Evolutionary conservation across 2,113 vertebrate species (phyloP), one percentile per base, ranked within the genome.

Genomic region (Chamaea fasciata): DNA sequence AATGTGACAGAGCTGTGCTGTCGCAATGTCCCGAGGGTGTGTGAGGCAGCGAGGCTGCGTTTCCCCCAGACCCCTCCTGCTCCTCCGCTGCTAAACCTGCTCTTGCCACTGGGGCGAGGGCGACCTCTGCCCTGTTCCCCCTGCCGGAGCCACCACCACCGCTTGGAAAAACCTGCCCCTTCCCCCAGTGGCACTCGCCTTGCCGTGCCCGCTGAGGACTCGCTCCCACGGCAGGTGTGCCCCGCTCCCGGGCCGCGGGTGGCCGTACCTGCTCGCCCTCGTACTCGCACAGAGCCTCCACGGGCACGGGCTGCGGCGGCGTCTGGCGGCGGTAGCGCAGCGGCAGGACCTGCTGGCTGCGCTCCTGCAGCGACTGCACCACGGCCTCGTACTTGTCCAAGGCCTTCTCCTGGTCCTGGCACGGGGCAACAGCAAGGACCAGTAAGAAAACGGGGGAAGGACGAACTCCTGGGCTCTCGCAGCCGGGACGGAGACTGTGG

Each of bases 281-380:
- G 1, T 98, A 99, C 91, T 99, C 99, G 47, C 99, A 99, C 27
- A 99, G 98, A 0, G 99, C 99, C 95, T 99, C 99, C 49, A 99
- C 94, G 0, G 99, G 98, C 33, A 99, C 63, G 60, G 98, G 97
- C 95, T 99, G 99, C 41, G 97, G 97, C 0, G 98, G 98, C 0
- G 82, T 89, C 75, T 99, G 97, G 1, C 98, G 97, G 60, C 99
- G 99, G 92, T 97, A 98, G 75, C 98, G 98, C 84, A 99, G 98
- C 2, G 99, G 99, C 46, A 98, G 94, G 15, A 99, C 96, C 89
- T 99, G 99, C 91, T 98, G 97, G 70, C 98, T 98, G 35, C 98
- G 98, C 68, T 98, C 98, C 97, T 99, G 98, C 13, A 99, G 98
- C 15, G 98, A 96, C 71, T 92, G 97, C 71, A 99, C 98, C 42